A percentile compares a stretch with the other conserved stretches of the same genome.
phyloP scores from a whole-genome alignment of 2,113 vertebrate species.

The Amblyornis subalaris region DNA sequence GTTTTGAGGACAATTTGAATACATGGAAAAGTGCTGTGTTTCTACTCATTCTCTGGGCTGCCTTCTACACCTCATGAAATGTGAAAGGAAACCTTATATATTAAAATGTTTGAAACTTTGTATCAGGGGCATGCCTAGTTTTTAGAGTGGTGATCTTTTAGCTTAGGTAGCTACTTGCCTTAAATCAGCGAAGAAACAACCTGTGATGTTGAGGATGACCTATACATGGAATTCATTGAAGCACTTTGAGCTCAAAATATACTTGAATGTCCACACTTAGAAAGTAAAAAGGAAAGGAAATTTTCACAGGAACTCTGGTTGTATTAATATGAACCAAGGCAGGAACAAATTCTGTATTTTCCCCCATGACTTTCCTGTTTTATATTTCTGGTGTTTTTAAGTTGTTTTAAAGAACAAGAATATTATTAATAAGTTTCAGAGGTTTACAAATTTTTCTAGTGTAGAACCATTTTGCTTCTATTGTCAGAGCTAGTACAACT shows the following conservation, averaged over 20 bases:
- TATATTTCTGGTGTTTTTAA: neutral
- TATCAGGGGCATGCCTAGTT: neutral
- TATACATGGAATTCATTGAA: accelerated
- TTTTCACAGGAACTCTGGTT: neutral
- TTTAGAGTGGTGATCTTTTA: neutral
- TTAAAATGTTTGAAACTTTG: neutral
- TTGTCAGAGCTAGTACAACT: neutral
- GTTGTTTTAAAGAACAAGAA: neutral
- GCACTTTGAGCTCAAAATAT: neutral
- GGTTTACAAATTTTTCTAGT: neutral
- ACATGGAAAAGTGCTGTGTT: neutral
- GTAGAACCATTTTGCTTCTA: neutral
- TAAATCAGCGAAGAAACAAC: neutral
- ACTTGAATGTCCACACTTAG: neutral
- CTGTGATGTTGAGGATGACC: neutral
- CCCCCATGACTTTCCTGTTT: neutral
- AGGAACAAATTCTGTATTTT: neutral
- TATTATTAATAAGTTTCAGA: neutral
- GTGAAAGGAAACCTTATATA: neutral
- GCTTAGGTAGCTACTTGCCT: neutral
- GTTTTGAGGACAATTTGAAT: neutral
- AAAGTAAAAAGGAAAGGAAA: neutral
- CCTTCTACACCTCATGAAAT: neutral
- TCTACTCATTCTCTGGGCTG: neutral
- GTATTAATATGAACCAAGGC: neutral